Conservation (phyloP, 2,113 vertebrate species). For the Microcebus murinus region DNA sequence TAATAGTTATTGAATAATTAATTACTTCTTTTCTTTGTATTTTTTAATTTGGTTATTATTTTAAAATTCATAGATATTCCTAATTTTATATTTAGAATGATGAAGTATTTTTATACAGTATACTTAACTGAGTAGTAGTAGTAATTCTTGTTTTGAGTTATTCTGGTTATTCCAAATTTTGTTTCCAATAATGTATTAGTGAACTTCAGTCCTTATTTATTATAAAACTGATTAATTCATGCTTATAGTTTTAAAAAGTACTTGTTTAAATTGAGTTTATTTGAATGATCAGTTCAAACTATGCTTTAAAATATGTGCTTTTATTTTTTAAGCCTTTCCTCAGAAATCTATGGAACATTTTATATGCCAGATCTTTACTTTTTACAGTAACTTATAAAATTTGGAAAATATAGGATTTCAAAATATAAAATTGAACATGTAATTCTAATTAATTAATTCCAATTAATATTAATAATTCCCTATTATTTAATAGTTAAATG, state of each 20-base stretch:
- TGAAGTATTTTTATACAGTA: not conserved
- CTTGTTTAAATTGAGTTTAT: not conserved
- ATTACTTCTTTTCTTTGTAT: not conserved
- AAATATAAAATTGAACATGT: not conserved
- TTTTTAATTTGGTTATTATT: not conserved
- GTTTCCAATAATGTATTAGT: not conserved
- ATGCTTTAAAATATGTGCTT: not conserved
- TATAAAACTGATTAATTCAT: not conserved
- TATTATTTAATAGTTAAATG: not conserved
- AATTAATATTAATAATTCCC: no score
- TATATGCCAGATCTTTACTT: not conserved
- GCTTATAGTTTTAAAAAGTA: not conserved
- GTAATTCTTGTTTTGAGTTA: not conserved
- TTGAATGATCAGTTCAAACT: not conserved
- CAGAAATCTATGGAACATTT: not conserved
- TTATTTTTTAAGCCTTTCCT: not conserved
- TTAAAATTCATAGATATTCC: not conserved
- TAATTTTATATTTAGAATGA: not conserved
- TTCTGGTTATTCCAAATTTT: not conserved
- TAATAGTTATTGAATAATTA: not conserved
- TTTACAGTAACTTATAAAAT: not conserved
- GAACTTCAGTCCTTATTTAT: not conserved
- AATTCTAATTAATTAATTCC: not conserved
- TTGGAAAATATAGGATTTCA: not conserved
- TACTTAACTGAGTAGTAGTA: not conserved